Evolutionary conservation across 1,140 invertebrate species (phyloP).

Genomic region (Nebria ingens): DNA sequence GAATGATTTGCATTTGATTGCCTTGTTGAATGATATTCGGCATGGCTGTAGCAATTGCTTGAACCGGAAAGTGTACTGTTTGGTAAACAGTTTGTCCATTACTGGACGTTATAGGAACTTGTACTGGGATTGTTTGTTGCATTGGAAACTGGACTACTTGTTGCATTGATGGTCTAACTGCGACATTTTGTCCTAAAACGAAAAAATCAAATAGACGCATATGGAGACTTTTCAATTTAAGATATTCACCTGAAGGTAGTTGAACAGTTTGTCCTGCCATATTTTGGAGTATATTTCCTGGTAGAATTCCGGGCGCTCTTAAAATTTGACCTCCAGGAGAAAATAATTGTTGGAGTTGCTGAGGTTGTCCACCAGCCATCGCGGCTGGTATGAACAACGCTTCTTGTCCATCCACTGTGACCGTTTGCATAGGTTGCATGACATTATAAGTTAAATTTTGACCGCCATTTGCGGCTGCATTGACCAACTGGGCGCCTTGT

Average conservation of each 20-base stretch:
- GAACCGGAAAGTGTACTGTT: conserved; percentile 83
- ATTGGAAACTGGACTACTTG: conserved; percentile 69
- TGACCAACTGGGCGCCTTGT: conserved; percentile 26
- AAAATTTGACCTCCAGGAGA: conserved; percentile 31
- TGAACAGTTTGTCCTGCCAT: conserved; percentile 41
- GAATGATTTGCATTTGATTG: conserved; percentile 59
- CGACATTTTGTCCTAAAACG: conserved; percentile 59
- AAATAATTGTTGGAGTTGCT: conserved; percentile 34
- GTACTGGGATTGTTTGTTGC: conserved; percentile 81
- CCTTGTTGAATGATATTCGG: conserved; percentile 42
- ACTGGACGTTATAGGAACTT: conserved; percentile 79
- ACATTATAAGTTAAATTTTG: conserved; percentile 51
- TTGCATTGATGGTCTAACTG: conserved; percentile 47
- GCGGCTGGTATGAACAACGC: conserved; percentile 71
- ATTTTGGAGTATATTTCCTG: conserved; percentile 25
- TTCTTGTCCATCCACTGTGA: conserved; percentile 87
- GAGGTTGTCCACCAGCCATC: not conserved
- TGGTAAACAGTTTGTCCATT: conserved; percentile 90
- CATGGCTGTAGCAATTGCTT: conserved; percentile 51
- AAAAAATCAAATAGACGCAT: conserved; percentile 16
- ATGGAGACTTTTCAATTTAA: conserved; percentile 16
- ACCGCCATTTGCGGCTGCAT: conserved; percentile 28
- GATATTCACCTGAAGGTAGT: conserved; percentile 36
- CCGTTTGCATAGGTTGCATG: conserved; percentile 65
- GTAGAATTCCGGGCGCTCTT: conserved; percentile 26